phyloP scores from a whole-genome alignment of 2,797 vertebrate genomes.

The Zenarchopterus dispar region DNA sequence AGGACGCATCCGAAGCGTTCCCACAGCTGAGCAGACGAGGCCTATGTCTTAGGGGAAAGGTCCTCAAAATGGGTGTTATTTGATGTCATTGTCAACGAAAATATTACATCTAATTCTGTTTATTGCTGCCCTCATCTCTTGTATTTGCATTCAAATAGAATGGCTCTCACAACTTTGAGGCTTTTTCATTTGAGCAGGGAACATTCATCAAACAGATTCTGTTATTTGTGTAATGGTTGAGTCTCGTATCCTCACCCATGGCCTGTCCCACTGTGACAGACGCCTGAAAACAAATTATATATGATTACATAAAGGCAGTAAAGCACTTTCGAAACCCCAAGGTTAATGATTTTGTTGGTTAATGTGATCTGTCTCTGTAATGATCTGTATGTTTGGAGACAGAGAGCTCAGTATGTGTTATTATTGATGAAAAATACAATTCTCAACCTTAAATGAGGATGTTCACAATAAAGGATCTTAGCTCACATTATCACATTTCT shows the following conservation, averaged over 20 bases:
- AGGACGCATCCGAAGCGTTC: slow-evolving; percentile 50
- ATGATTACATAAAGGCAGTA: slow-evolving; percentile 62
- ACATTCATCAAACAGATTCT: slow-evolving; percentile 66
- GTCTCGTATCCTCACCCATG: slow-evolving; percentile 61
- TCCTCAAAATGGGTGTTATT: slow-evolving; percentile 66
- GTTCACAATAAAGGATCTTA: background rate
- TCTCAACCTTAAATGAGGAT: background rate
- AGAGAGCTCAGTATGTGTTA: slow-evolving; percentile 12
- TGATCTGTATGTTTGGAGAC: slow-evolving; percentile 33
- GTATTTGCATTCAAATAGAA: slow-evolving; percentile 50
- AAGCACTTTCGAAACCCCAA: slow-evolving; percentile 55
- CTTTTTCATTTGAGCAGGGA: slow-evolving; percentile 46
- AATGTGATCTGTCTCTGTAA: slow-evolving; percentile 33
- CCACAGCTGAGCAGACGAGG: slow-evolving; percentile 56
- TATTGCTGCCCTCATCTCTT: slow-evolving; percentile 3
- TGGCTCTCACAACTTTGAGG: slow-evolving; percentile 18
- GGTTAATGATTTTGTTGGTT: slow-evolving; percentile 75
- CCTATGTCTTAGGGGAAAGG: slow-evolving; percentile 61
- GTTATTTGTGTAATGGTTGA: slow-evolving; percentile 67
- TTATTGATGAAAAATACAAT: background rate
- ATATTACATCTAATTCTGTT: slow-evolving; percentile 29
- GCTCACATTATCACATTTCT: background rate
- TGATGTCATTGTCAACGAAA: slow-evolving; percentile 60
- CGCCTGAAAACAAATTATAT: slow-evolving; percentile 63
- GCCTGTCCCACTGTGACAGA: slow-evolving; percentile 62